These are phyloP conservation scores for Rhinogobio ventralis DNA, from an alignment of 2,797 vertebrate genomes.

Conservation along the genomic window DNA sequence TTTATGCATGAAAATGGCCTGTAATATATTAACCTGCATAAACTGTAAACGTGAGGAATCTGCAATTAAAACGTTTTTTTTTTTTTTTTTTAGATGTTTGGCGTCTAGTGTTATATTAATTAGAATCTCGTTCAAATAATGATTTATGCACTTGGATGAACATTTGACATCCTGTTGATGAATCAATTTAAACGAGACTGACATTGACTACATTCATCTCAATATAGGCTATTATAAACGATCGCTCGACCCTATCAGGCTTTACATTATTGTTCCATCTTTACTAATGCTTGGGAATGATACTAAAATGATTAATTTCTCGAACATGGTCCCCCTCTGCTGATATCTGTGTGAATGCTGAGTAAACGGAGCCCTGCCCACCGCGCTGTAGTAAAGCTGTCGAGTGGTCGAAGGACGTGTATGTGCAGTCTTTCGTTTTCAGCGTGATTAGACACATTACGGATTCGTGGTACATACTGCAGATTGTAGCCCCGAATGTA, in stretches of 20 bases:
- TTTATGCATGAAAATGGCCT: background rate
- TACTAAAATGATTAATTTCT: too few species aligned
- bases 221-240: background rate
- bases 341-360: background rate
- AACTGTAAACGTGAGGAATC: background rate
- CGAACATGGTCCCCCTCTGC: background rate
- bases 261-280: too few species aligned
- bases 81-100: background rate
- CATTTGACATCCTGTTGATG: background rate
- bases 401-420: background rate
- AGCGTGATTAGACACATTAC: background rate
- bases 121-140: background rate
- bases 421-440: slow-evolving; percentile 8
- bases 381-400: slow-evolving; percentile 1
- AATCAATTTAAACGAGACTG: background rate
- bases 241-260: background rate
- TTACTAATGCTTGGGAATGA: background rate
- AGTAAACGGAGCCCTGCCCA: slow-evolving; percentile 39
- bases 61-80: background rate
- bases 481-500: slow-evolving; percentile 52
- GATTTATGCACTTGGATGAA: background rate
- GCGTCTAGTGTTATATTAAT: background rate
- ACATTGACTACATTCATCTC: background rate
- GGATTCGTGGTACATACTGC: background rate
- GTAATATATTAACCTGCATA: background rate